These are phyloP conservation scores for Nycticorax nycticorax DNA, from an alignment of 2,113 vertebrate species.

Conservation along the genomic window DNA sequence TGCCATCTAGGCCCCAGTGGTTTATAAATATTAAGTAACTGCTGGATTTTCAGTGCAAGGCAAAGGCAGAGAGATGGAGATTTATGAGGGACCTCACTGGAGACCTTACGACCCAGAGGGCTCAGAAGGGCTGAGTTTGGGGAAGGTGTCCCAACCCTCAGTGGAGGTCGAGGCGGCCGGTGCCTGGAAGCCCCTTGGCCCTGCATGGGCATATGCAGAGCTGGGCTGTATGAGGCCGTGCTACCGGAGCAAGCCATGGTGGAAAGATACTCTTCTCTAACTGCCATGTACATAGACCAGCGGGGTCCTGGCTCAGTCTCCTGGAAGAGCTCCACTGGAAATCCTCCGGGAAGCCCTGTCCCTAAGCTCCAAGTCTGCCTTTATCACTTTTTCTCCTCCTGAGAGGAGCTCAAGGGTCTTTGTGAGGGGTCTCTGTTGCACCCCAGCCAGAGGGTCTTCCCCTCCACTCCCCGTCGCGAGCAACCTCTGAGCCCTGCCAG, in stretches of 20 bases:
- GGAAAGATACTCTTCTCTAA: not conserved
- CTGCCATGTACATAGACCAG: not conserved
- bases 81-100: not conserved
- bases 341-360: not conserved
- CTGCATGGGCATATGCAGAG: rapidly evolving
- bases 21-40: not conserved
- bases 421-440: not conserved
- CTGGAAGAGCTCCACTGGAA: not conserved
- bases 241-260: not conserved
- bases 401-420: not conserved
- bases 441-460: not conserved
- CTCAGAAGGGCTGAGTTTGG: not conserved
- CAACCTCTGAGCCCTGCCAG: rapidly evolving
- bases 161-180: not conserved
- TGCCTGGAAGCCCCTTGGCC: not conserved
- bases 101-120: not conserved
- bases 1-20: not conserved
- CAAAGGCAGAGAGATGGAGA: not conserved
- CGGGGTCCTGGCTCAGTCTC: not conserved
- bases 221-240: rapidly evolving
- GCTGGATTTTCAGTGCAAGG: not conserved
- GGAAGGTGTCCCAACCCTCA: not conserved
- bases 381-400: rapidly evolving
- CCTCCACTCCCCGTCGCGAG: rapidly evolving
- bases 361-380: not conserved